Conservation (phyloP, 37 sponge, comb jelly and placozoan genomes). For the Aplysina aerophoba region DNA sequence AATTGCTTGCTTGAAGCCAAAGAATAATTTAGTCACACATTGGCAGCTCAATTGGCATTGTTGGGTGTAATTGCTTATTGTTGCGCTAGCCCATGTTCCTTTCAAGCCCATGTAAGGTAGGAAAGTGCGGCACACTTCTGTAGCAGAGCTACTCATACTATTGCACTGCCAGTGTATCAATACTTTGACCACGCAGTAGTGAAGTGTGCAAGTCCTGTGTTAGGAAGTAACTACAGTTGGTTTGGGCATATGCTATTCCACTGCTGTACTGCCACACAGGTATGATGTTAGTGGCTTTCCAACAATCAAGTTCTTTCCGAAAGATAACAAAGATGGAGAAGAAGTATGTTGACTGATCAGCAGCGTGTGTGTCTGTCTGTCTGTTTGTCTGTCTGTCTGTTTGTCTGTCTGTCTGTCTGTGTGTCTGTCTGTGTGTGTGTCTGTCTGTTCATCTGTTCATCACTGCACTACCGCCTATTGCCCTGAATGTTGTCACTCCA, state of each 20-base stretch:
- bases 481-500: background rate
- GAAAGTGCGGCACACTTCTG: too few relatives aligned
- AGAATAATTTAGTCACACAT: background rate
- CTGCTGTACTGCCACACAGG: too few relatives aligned
- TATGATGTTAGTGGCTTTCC: slow-evolving; percentile 91
- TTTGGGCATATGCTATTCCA: background rate
- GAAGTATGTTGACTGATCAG: slow-evolving; percentile 56
- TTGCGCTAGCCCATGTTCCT: too few relatives aligned
- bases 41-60: too few relatives aligned
- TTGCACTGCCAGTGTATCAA: too few relatives aligned
- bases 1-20: background rate
- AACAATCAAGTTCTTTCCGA: slow-evolving; percentile 95
- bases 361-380: background rate
- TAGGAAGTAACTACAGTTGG: background rate
- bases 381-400: slow-evolving; percentile 7
- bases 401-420: slow-evolving; percentile 19
- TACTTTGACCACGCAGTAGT: too few relatives aligned
- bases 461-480: slow-evolving; percentile 22
- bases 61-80: too few relatives aligned
- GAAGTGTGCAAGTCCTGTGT: background rate
- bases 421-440: background rate
- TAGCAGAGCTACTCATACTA: too few relatives aligned
- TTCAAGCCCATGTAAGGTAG: too few relatives aligned
- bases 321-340: slow-evolving; percentile 90
- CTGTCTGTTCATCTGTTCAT: background rate